Conservation (phyloP, 2,888 invertebrate species). For the Scaptomyza polygonia region DNA sequence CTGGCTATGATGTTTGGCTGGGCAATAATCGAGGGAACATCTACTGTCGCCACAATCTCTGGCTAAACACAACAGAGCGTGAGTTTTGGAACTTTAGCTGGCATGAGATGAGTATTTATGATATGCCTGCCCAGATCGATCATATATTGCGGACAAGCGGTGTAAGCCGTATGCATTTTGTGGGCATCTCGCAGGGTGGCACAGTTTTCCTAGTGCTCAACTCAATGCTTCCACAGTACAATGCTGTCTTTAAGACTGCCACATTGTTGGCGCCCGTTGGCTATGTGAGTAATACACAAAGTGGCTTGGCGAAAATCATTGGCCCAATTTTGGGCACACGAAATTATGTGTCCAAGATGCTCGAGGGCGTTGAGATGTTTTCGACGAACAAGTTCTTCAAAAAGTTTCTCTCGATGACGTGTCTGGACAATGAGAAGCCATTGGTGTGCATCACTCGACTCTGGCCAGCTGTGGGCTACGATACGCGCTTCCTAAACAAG, state of each 20-base stretch:
- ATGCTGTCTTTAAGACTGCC: constrained; percentile 80
- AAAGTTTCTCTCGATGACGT: constrained; percentile 81
- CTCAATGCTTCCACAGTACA: constrained; percentile 82
- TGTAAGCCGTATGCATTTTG: constrained; percentile 78
- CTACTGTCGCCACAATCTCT: constrained; percentile 80
- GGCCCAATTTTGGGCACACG: constrained; percentile 85
- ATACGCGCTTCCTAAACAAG: constrained; percentile 80
- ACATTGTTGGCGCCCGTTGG: constrained; percentile 82
- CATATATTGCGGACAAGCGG: constrained; percentile 79
- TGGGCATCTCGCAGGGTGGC: constrained; percentile 83
- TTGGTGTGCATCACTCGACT: constrained; percentile 80
- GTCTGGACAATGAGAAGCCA: constrained; percentile 80
- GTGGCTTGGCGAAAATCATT: constrained; percentile 86
- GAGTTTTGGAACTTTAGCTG: constrained; percentile 84
- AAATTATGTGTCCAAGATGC: constrained; percentile 81
- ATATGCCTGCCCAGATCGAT: constrained; percentile 83
- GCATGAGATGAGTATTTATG: constrained; percentile 83
- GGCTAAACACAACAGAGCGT: constrained; percentile 84
- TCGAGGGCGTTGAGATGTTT: constrained; percentile 83
- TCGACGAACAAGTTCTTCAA: constrained; percentile 83
- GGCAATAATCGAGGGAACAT: constrained; percentile 83
- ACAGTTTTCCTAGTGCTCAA: constrained; percentile 82
- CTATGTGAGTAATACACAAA: constrained; percentile 81
- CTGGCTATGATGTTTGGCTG: constrained; percentile 83
- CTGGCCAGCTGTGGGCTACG: constrained; percentile 83